Evolutionary conservation across 2,888 invertebrate genomes (phyloP), one percentile per base, ranked within the genome.

Genomic region (Drosophila kambysellisi): DNA sequence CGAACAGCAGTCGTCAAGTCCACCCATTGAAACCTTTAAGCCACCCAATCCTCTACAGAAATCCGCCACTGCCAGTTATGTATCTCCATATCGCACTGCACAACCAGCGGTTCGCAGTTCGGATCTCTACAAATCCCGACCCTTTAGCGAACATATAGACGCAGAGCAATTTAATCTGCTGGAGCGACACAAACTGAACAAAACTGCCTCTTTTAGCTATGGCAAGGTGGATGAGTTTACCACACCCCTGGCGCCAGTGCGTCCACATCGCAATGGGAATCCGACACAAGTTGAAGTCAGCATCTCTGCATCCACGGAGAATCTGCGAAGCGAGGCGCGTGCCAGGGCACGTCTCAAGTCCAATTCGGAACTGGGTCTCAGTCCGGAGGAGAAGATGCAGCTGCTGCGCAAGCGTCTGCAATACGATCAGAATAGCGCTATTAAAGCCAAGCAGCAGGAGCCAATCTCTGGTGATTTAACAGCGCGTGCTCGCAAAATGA

Each of bases 341-440:
- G 95, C 95, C 29, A 94, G 95, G 57, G 95, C 96, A 11, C 94
- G 95, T 54, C 92, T 96, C 32, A 95, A 95, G 92, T 96, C 96
- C 67, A 96, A 97, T 89, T 95, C 96, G 76, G 96, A 97, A 88
- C 92, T 96, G 32, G 96, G 96, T 3, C 93, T 95, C n/a, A 96
- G 95, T 91, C 95, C 95, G 0, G 96, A 96, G 87, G 95, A 96
- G 72, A 95, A 95, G 85, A 93, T 95, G 66, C 93, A 94, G 71
- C 92, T 94, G 63, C 84, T 95, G 25, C 93, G 95, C 15, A 93
- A 93, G 68, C 92, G 93, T 12, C 74, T 93, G 6, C 92, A 93
- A 30, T 78, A 88, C 20, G 90, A 92, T 29, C 78, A 88, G 50
- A 80, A 65, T 50, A 79, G 67, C 32, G 56, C 62, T 11, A 59